Conservation (phyloP, 2,888 invertebrate genomes). For the Griposia aprilina region DNA sequence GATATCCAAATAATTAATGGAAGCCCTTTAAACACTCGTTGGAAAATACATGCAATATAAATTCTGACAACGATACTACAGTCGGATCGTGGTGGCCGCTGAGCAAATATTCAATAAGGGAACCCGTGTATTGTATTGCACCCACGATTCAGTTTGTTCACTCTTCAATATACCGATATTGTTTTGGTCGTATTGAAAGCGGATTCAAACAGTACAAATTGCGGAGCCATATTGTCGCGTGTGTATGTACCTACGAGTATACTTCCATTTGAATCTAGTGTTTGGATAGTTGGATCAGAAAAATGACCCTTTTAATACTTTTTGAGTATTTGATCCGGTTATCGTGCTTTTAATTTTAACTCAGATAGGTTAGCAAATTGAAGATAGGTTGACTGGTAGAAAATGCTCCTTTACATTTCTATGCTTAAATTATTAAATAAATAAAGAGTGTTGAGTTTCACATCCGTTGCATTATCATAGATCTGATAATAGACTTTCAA, state of each 20-base stretch:
- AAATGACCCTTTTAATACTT: constrained; percentile 17
- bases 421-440: no score
- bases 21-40: constrained; percentile 52
- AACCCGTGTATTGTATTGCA: constrained; percentile 79
- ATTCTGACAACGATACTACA: constrained; percentile 65
- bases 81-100: constrained; percentile 67
- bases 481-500: not conserved
- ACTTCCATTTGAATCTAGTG: constrained; percentile 34
- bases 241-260: constrained; percentile 33
- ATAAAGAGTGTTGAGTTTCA: not conserved
- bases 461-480: not conserved
- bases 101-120: constrained; percentile 86
- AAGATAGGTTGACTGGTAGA: not conserved
- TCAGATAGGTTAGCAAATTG: not conserved
- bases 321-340: constrained; percentile 2
- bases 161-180: constrained; percentile 85
- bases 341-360: constrained; percentile 1
- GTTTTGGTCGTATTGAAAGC: constrained; percentile 81
- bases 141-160: constrained; percentile 81
- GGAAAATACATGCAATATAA: constrained; percentile 61
- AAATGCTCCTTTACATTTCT: not conserved
- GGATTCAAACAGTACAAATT: constrained; percentile 71
- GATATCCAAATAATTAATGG: constrained; percentile 53
- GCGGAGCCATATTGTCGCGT: constrained; percentile 59
- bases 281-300: constrained; percentile 45